phyloP scores from a whole-genome alignment of 2,888 invertebrate species.

The Drepana falcataria region DNA sequence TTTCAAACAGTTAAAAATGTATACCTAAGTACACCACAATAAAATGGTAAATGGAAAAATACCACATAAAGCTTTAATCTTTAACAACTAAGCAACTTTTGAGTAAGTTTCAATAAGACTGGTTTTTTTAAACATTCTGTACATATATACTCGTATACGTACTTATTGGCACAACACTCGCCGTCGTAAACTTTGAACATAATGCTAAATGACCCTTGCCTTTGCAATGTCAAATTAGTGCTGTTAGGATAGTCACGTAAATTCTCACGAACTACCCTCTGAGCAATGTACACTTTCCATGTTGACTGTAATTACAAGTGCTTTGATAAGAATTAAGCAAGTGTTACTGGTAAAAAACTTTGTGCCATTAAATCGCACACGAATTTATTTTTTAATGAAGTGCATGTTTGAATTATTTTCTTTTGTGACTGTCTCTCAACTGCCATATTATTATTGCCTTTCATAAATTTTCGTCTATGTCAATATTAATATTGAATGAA shows the following conservation, averaged over 20 bases:
- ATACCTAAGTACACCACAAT: too few relatives aligned
- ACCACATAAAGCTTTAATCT: too few relatives aligned
- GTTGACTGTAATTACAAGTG: background rate
- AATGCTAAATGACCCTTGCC: slow-evolving; percentile 3
- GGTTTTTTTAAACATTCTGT: too few relatives aligned
- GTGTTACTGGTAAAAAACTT: background rate
- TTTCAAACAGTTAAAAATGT: too few relatives aligned
- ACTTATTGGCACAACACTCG: background rate
- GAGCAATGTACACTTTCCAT: background rate
- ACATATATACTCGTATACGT: too few relatives aligned
- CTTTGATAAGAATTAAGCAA: background rate
- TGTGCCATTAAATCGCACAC: background rate
- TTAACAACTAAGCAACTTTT: too few relatives aligned
- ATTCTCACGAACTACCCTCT: background rate
- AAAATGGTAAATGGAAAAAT: too few relatives aligned
- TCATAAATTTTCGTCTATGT: background rate
- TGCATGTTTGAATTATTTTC: too few relatives aligned
- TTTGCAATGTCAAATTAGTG: slow-evolving; percentile 8
- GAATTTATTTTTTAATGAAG: too few relatives aligned
- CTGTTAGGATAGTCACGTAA: slow-evolving; percentile 8
- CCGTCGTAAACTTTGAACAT: background rate
- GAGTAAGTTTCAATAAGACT: too few relatives aligned
- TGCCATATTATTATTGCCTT: background rate
- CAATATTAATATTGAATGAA: background rate
- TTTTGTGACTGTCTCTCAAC: background rate